Evolutionary conservation across 92 coral and sea anemone species (phyloP).

Genomic region (Virgularia gustaviana): DNA sequence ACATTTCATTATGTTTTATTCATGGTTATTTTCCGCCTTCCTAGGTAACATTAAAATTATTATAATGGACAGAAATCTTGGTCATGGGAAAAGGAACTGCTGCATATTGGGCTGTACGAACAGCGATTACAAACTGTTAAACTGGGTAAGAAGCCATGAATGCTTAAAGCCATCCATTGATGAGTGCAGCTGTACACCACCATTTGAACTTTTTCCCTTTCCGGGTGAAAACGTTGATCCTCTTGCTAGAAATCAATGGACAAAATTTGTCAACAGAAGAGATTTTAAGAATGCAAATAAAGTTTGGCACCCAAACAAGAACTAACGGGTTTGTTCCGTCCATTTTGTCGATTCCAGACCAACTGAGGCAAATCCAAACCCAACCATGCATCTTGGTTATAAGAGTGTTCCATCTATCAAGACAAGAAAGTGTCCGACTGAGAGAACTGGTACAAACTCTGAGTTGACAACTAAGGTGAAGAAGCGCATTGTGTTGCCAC

Average conservation of each 20-base stretch:
- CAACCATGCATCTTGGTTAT: slow-evolving; percentile 49
- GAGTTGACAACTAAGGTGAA: neutral
- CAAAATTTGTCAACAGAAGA: slow-evolving; percentile 49
- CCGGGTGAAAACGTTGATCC: slow-evolving; percentile 36
- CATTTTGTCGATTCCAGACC: slow-evolving; percentile 51
- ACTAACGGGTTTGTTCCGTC: slow-evolving; percentile 53
- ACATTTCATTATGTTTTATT: too few species aligned
- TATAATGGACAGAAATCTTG: too few species aligned
- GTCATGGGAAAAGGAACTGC: slow-evolving; percentile 1
- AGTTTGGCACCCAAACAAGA: slow-evolving; percentile 55
- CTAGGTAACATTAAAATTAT: too few species aligned
- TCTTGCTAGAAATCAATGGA: slow-evolving; percentile 46
- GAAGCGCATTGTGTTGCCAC: neutral
- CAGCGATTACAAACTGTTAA: neutral
- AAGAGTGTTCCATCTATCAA: slow-evolving; percentile 24
- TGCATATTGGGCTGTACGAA: neutral
- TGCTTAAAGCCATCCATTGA: neutral
- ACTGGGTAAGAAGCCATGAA: neutral
- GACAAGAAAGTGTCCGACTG: slow-evolving; percentile 49
- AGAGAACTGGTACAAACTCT: slow-evolving; percentile 24
- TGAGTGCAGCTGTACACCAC: neutral
- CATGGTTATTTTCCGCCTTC: too few species aligned
- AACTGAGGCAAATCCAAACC: slow-evolving; percentile 48
- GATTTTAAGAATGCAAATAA: slow-evolving; percentile 36
- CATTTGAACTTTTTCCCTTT: slow-evolving; percentile 44